A percentile compares a stretch with the other conserved stretches of the same genome.
phyloP scores from a whole-genome alignment of 1,140 invertebrate genomes.

The Oppia nitens region DNA sequence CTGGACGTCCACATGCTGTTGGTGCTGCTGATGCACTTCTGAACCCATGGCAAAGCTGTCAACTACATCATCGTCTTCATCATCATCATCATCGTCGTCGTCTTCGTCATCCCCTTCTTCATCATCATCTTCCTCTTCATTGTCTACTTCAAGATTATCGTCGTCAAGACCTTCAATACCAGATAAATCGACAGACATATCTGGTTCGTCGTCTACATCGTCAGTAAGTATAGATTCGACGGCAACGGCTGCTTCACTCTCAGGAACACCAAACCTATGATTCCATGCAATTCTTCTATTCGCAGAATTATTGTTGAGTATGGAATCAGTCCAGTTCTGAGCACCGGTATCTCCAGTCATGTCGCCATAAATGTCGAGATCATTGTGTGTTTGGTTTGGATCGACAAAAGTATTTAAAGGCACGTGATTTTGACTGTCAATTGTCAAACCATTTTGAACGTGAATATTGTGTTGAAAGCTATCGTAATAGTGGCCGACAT shows the following conservation, averaged over 20 bases:
- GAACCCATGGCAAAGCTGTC: background rate
- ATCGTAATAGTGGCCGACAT: background rate
- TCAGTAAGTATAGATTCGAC: constrained; percentile 15
- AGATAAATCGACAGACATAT: constrained; percentile 13
- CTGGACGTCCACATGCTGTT: constrained; percentile 27
- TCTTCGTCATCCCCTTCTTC: constrained; percentile 19
- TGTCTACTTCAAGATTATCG: constrained; percentile 3
- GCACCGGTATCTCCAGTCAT: constrained; percentile 3
- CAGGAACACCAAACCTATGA: constrained; percentile 1
- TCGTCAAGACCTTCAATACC: constrained; percentile 18
- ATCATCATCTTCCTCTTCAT: constrained; percentile 14
- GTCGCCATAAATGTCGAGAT: constrained; percentile 6
- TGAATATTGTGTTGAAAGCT: background rate
- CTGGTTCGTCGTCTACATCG: constrained; percentile 7
- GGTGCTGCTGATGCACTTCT: background rate
- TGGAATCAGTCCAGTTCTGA: background rate
- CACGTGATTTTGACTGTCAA: constrained; percentile 2
- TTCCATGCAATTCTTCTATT: background rate
- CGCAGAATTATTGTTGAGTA: constrained; percentile 18
- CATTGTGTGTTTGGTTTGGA: background rate
- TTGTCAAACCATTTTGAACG: background rate
- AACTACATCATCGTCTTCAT: constrained; percentile 14
- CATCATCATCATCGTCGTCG: constrained; percentile 13
- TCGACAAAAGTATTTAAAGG: constrained; percentile 1
- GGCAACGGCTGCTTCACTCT: constrained; percentile 16